phyloP scores from a whole-genome alignment of 2,888 invertebrate genomes.

The Ichneumoninae sp. region DNA sequence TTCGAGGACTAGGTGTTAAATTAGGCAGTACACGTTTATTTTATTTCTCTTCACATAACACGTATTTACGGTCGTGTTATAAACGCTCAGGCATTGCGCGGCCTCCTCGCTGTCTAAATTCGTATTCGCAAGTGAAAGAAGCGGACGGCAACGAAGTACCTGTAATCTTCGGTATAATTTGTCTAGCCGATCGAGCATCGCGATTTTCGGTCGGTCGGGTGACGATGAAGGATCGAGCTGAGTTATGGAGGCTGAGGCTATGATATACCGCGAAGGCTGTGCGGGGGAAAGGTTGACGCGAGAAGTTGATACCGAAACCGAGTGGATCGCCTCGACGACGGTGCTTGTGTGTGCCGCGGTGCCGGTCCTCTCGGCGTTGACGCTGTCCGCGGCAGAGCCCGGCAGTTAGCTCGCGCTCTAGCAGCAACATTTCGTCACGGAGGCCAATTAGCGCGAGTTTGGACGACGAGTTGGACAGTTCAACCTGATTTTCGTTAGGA shows the following conservation, averaged over 20 bases:
- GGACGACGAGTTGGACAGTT: conserved; percentile 64
- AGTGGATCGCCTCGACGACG: conserved; percentile 48
- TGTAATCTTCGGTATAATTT: conserved; percentile 48
- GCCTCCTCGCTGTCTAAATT: conserved; percentile 31
- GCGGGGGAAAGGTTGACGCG: conserved; percentile 34
- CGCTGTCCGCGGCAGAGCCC: background rate
- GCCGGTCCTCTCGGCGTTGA: background rate
- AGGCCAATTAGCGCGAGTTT: conserved; percentile 66
- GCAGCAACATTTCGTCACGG: conserved; percentile 64
- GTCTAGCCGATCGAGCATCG: conserved; percentile 40
- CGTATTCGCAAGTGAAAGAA: conserved; percentile 24
- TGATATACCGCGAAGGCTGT: conserved; percentile 17
- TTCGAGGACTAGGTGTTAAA: conserved; percentile 56
- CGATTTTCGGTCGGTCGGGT: conserved; percentile 32
- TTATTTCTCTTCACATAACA: background rate
- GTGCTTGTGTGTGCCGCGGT: background rate
- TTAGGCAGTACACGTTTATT: conserved; percentile 53
- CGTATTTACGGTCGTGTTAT: background rate
- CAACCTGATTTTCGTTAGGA: conserved; percentile 66
- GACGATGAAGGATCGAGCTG: conserved; percentile 57
- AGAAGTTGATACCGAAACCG: conserved; percentile 33
- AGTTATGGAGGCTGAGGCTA: conserved; percentile 26
- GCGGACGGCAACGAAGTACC: conserved; percentile 19
- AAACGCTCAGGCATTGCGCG: background rate
- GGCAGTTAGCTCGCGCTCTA: conserved; percentile 55